Evolutionary conservation across 2,797 vertebrate genomes (phyloP).

Genomic region (Sparidentex hasta): DNA sequence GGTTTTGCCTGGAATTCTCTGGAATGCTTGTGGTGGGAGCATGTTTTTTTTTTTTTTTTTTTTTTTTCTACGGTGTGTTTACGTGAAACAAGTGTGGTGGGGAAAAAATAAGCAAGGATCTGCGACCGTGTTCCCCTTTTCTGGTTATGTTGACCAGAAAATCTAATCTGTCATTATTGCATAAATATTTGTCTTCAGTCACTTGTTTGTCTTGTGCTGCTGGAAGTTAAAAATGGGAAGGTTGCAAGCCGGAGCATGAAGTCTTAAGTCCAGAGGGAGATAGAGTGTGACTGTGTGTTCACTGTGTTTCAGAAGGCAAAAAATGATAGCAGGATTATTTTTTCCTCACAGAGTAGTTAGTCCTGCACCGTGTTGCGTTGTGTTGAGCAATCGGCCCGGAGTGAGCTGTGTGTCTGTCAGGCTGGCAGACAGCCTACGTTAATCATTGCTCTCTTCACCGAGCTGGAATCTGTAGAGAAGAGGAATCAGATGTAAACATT

Average conservation of each 20-base stretch:
- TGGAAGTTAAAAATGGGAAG: slow-evolving; percentile 16
- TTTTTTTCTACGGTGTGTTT: slow-evolving; percentile 37
- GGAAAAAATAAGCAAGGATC: slow-evolving; percentile 32
- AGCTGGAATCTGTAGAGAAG: neutral
- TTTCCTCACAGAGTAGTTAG: neutral
- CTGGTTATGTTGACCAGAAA: slow-evolving; percentile 38
- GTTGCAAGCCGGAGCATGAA: slow-evolving; percentile 20
- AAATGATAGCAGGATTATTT: neutral
- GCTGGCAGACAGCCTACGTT: slow-evolving; percentile 24
- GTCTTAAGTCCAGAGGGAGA: neutral
- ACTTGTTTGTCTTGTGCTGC: slow-evolving; percentile 22
- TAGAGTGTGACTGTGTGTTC: neutral
- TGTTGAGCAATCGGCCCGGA: neutral
- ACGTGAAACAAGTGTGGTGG: slow-evolving; percentile 37
- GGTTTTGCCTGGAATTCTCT: slow-evolving; percentile 39
- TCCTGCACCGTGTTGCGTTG: neutral
- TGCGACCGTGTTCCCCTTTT: neutral
- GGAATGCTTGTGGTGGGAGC: slow-evolving; percentile 43
- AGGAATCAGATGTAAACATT: neutral
- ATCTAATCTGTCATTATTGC: slow-evolving; percentile 12
- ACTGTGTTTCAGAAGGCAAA: slow-evolving; percentile 7
- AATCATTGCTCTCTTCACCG: slow-evolving; percentile 9
- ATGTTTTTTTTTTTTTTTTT: neutral
- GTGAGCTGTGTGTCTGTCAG: neutral
- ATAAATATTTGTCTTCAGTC: slow-evolving; percentile 39